Base-by-base conservation (phyloP, 2,113 vertebrate species). In the Urocynchramus pylzowi region DNA sequence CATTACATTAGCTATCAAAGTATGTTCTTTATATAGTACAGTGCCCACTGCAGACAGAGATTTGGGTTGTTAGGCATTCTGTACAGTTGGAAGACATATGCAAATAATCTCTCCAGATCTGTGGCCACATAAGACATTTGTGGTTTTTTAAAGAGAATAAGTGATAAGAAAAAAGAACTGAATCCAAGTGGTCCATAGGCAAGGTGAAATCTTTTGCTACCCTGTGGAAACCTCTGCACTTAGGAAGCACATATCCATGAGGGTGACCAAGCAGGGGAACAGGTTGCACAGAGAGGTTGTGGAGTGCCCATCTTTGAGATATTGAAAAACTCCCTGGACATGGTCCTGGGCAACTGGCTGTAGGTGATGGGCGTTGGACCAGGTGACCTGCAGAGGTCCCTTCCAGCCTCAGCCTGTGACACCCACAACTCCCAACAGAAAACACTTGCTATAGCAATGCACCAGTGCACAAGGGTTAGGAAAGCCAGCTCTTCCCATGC, bases 1-100 rank as follows among this genome's bases (percentile, higher is more conserved):
- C 60, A 74, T 94, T 95, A 60, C 84, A 96, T 94, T 87, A 94
- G 47, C 53, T 89, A 93, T 95, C 87, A 79, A 96, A 96, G 73
- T 33, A 49, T 47, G 27, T 90, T 86, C 79, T 54, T 94, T 91
- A 59, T 37, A 41, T 74, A 93, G 84, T 44, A 33, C 44, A 44
- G 37, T 71, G 68, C 28, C 53, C 81, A 84, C 54, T 79, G 47
- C 50, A 89, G 77, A 64, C 26, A 89, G 68, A 81, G 75, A 41
- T 33, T 49, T 27, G 80, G 42, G n/a, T 56, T 71, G 45, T 91
- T 74, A 31, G 53, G 28, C 30, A 54, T 47, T 21, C 37, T 56
- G 31, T 76, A 28, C 5, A 27, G n/a, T 16, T 91, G 42, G 71
- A 61, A 92, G 39, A 54, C 28, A 31, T 60, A 91, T 49, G 64